These are phyloP conservation scores for Erpornis zantholeuca DNA, from an alignment of 2,113 vertebrate genomes.

Conservation along the genomic window DNA sequence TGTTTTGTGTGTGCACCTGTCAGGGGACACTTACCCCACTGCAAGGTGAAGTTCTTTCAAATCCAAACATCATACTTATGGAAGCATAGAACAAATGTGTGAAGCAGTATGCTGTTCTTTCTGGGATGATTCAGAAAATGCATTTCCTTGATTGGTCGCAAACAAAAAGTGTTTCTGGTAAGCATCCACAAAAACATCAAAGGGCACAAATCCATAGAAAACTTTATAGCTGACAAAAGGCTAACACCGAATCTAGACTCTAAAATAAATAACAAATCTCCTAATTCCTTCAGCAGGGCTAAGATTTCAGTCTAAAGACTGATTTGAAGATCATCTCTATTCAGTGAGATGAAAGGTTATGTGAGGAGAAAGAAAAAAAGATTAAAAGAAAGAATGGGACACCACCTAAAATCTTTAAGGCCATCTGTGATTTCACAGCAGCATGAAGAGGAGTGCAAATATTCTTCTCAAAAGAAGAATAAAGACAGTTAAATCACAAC, in stretches of 20 bases:
- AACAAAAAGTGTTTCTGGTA: not conserved
- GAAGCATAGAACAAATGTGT: not conserved
- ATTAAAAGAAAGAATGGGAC: not conserved
- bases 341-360: not conserved
- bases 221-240: not conserved
- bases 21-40: not conserved
- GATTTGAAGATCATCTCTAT: not conserved
- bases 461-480: not conserved
- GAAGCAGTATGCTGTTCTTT: not conserved
- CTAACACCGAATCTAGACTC: not conserved
- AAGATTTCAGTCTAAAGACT: not conserved
- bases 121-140: not conserved
- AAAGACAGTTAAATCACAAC: not conserved
- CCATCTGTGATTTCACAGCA: not conserved
- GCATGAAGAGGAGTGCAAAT: not conserved
- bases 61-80: not conserved
- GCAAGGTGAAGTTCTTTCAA: not conserved
- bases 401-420: not conserved
- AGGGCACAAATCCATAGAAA: not conserved
- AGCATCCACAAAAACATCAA: fast-evolving
- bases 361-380: not conserved
- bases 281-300: not conserved
- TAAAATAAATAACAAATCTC: not conserved
- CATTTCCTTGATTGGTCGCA: not conserved
- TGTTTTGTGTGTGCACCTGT: not conserved